phyloP scores from a whole-genome alignment of 2,888 invertebrate genomes.

The Diaperis boleti region DNA sequence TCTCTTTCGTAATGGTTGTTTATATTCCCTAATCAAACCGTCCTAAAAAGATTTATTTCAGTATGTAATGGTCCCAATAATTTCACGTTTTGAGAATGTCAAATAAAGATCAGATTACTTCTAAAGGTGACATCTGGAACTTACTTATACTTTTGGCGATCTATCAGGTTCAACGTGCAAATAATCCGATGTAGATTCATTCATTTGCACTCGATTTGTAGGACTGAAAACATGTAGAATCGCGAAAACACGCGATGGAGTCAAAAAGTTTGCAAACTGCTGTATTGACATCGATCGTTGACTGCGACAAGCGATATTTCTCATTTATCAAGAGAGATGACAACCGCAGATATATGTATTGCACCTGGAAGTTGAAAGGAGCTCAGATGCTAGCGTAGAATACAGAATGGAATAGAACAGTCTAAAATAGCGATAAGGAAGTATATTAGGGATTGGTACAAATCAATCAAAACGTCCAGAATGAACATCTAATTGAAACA shows the following conservation, averaged over 20 bases:
- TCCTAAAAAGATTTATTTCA: conserved; percentile 7
- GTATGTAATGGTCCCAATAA: conserved; percentile 1
- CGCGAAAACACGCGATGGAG: conserved; percentile 6
- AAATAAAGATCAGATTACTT: conserved; percentile 11
- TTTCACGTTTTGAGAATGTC: conserved; percentile 4
- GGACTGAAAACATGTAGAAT: conserved; percentile 6
- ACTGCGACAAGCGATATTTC: neutral
- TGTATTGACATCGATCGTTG: conserved; percentile 3
- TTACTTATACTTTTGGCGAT: conserved; percentile 5
- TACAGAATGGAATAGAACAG: no score
- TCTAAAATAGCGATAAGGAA: no score
- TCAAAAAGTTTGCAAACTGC: conserved; percentile 19
- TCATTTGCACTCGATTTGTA: conserved; percentile 22
- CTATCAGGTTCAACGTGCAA: conserved; percentile 13
- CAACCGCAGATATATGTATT: no score
- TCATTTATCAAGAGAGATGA: neutral
- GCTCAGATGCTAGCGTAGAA: no score
- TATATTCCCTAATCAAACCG: conserved; percentile 7
- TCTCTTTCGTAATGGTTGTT: conserved; percentile 8
- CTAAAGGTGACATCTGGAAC: conserved; percentile 18
- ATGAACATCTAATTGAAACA: no score
- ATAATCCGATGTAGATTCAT: conserved; percentile 24
- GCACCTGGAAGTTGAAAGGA: no score
- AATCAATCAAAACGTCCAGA: no score
- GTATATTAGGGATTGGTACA: no score